Evolutionary conservation across 2,113 vertebrate genomes (phyloP).

Genomic region (Macquaria australasica): DNA sequence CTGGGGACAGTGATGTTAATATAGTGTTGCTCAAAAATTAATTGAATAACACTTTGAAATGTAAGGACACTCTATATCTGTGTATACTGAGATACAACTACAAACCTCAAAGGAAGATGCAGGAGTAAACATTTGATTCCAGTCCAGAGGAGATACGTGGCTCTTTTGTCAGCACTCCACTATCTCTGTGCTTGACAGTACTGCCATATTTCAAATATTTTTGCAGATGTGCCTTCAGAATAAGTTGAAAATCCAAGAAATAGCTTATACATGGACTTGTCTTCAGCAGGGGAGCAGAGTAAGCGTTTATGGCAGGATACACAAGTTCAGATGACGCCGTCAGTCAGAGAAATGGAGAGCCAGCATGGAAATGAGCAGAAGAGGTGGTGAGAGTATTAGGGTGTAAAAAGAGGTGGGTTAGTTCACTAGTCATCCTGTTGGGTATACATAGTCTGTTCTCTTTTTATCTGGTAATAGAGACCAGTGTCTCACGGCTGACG

Average conservation of each 20-base stretch:
- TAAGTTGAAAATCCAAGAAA: conserved; percentile 19
- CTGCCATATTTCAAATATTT: conserved; percentile 17
- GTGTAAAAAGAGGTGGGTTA: background rate
- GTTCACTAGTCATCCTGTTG: background rate
- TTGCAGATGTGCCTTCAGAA: conserved; percentile 14
- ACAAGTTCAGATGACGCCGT: conserved; percentile 31
- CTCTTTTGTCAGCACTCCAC: conserved; percentile 1
- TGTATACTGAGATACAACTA: background rate
- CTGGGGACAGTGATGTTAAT: conserved; percentile 6
- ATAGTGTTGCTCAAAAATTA: background rate
- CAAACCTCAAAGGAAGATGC: background rate
- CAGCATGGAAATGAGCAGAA: conserved; percentile 13
- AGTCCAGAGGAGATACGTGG: background rate
- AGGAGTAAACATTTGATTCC: conserved; percentile 24
- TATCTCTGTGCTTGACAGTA: conserved; percentile 14
- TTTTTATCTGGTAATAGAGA: conserved; percentile 51
- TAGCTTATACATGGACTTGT: conserved; percentile 28
- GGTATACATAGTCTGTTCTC: conserved; percentile 8
- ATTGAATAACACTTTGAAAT: background rate
- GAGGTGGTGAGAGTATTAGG: background rate
- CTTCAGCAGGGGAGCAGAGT: conserved; percentile 29
- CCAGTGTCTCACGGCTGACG: background rate
- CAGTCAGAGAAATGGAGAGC: conserved; percentile 5
- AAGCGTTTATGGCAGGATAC: conserved; percentile 22
- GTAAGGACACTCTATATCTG: background rate